These are phyloP conservation scores for Bombus waltoni DNA, from an alignment of 1,140 invertebrate genomes.

Conservation along the genomic window DNA sequence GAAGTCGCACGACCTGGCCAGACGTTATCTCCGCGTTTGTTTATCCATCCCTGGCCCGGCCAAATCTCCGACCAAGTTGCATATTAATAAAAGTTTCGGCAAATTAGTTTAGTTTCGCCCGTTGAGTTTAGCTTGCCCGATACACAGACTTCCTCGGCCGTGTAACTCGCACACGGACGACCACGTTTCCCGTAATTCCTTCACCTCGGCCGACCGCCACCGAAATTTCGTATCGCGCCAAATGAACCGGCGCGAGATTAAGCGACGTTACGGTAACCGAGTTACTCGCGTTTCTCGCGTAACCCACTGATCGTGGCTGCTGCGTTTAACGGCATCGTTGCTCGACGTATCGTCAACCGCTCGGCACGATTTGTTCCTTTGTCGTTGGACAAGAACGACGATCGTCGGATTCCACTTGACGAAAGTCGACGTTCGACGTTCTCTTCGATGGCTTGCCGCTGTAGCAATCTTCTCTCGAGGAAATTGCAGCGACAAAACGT, in stretches of 20 bases:
- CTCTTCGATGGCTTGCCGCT: not conserved
- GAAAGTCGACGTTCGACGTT: not conserved
- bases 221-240: constrained; percentile 41
- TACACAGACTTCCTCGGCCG: constrained; percentile 40
- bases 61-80: constrained; percentile 61
- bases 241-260: constrained; percentile 46
- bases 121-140: constrained; percentile 46
- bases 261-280: constrained; percentile 5
- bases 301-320: not conserved
- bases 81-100: constrained; percentile 77
- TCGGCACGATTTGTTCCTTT: not conserved
- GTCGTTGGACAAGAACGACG: not conserved
- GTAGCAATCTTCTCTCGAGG: not conserved
- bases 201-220: constrained; percentile 12
- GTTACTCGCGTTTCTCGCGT: constrained; percentile 1
- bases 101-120: constrained; percentile 75
- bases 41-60: constrained; percentile 42
- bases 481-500: not conserved
- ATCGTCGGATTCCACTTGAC: not conserved
- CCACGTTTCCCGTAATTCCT: constrained; percentile 49
- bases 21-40: constrained; percentile 70
- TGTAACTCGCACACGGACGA: constrained; percentile 31
- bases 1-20: constrained; percentile 24
- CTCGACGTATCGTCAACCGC: not conserved
- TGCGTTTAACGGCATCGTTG: not conserved